phyloP scores from a whole-genome alignment of 2,113 vertebrate species.

The Serilophus lunatus region DNA sequence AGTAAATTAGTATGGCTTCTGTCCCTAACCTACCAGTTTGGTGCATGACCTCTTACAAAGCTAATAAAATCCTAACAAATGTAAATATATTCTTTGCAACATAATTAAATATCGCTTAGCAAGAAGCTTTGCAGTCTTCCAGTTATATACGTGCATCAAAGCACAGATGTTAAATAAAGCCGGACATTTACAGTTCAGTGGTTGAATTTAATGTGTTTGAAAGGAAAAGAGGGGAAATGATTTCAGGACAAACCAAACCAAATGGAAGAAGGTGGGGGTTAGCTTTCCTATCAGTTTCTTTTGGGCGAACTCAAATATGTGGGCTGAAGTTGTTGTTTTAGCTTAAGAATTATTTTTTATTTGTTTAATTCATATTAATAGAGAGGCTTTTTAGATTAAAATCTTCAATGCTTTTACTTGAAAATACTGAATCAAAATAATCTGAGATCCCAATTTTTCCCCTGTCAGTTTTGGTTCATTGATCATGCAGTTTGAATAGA shows the following conservation, averaged over 20 bases:
- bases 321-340: background rate
- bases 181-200: constrained; percentile 26
- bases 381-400: background rate
- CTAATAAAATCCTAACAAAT: background rate
- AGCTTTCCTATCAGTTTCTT: background rate
- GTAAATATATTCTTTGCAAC: background rate
- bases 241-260: constrained; percentile 50
- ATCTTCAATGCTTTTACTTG: background rate
- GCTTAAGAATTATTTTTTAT: background rate
- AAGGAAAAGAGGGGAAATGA: constrained; percentile 10
- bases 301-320: background rate
- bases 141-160: background rate
- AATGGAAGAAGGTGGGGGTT: background rate
- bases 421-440: background rate
- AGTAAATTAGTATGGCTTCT: background rate
- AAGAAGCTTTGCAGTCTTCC: background rate
- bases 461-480: background rate
- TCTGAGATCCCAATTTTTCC: background rate
- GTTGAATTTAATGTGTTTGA: background rate
- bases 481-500: background rate
- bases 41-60: background rate
- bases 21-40: background rate
- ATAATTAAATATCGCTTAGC: background rate
- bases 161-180: constrained; percentile 39
- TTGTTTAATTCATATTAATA: background rate